These are phyloP conservation scores for Drosophila colorata DNA, from an alignment of 2,888 invertebrate genomes.

Conservation along the genomic window DNA sequence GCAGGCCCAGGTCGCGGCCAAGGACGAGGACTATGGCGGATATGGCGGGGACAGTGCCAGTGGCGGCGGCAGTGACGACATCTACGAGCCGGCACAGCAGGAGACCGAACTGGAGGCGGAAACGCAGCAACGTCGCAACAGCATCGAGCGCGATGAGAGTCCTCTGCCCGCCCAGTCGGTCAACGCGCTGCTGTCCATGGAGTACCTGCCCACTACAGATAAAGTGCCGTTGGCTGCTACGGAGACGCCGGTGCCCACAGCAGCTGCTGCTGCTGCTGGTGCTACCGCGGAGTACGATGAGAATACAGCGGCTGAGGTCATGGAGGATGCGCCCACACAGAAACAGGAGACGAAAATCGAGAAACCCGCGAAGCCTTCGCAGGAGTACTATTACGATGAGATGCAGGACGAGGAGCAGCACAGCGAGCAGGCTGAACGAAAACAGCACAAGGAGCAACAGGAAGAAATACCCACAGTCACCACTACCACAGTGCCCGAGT, in stretches of 20 bases:
- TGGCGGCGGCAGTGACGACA: constrained; percentile 51
- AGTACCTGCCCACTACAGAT: constrained; percentile 45
- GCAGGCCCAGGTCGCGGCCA: constrained; percentile 37
- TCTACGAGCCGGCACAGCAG: constrained; percentile 71
- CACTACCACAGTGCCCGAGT: constrained; percentile 81
- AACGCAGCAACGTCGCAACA: constrained; percentile 57
- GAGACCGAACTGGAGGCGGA: constrained; percentile 67
- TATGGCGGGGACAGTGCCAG: constrained; percentile 8
- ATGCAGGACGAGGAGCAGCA: constrained; percentile 48
- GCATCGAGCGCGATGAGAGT: constrained; percentile 49
- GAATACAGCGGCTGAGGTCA: constrained; percentile 40
- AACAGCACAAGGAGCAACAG: constrained; percentile 20
- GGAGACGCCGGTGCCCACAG: constrained; percentile 24
- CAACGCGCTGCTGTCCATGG: constrained; percentile 21
- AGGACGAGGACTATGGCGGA: constrained; percentile 48
- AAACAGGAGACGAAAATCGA: constrained; percentile 38
- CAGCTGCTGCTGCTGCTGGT: background rate
- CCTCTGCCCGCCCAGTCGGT: constrained; percentile 26
- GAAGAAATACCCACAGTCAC: constrained; percentile 11
- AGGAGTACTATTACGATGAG: constrained; percentile 63
- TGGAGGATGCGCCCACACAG: constrained; percentile 53
- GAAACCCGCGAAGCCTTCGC: constrained; percentile 17
- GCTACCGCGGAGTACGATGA: constrained; percentile 38
- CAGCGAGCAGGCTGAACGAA: constrained; percentile 21
- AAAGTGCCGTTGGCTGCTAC: constrained; percentile 37